Conservation (phyloP, 2,888 invertebrate genomes). For the Coenonympha arcania region DNA sequence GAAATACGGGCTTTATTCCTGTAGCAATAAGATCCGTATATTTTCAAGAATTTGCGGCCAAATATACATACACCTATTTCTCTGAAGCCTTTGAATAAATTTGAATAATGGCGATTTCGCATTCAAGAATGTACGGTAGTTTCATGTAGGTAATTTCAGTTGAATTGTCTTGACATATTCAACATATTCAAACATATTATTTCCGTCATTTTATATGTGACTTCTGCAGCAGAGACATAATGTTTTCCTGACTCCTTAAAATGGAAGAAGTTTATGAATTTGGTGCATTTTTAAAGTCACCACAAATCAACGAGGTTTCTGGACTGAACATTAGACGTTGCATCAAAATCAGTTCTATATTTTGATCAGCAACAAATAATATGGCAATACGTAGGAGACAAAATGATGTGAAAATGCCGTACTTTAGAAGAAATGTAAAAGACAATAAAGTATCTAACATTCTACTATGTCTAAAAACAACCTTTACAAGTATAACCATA, state of each 20-base stretch:
- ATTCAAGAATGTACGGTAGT: conserved; percentile 21
- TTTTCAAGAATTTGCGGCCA: neutral
- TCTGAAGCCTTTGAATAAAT: conserved; percentile 25
- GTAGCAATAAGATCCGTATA: neutral
- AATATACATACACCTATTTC: conserved; percentile 17
- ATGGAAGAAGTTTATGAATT: neutral
- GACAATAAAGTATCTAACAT: too few relatives aligned
- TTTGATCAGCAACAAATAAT: too few relatives aligned
- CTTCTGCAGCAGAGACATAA: neutral
- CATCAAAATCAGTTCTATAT: too few relatives aligned
- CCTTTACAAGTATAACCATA: too few relatives aligned
- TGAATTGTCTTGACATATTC: conserved; percentile 15
- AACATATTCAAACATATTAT: conserved; percentile 3
- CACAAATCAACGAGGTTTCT: too few relatives aligned
- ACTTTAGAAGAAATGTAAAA: too few relatives aligned
- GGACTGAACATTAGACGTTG: too few relatives aligned
- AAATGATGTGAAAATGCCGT: too few relatives aligned
- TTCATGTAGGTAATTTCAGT: conserved; percentile 19
- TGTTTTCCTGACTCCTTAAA: neutral
- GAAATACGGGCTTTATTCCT: neutral
- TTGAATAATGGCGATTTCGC: conserved; percentile 24
- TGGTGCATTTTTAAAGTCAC: neutral
- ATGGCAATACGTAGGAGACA: too few relatives aligned
- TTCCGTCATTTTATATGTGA: neutral
- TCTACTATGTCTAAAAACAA: too few relatives aligned